Evolutionary conservation across 1,140 invertebrate species (phyloP).

Genomic region (Sitobion miscanthi): DNA sequence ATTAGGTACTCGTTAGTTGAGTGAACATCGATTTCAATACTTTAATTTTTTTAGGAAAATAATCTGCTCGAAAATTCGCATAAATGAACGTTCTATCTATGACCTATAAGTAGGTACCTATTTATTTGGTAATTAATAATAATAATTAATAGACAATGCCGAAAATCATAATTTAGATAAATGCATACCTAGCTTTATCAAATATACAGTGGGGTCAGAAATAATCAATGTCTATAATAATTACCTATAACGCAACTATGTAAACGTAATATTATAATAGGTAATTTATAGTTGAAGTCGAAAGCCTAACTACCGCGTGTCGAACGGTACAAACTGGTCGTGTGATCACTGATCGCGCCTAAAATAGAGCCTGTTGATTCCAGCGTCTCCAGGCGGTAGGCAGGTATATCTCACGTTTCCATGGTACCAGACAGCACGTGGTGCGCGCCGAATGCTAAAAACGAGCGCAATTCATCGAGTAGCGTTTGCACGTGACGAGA

Average conservation of each 20-base stretch:
- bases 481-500: neutral
- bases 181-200: neutral
- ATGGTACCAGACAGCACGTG: neutral
- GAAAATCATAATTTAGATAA: neutral
- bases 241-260: neutral
- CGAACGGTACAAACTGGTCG: neutral
- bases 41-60: neutral
- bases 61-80: neutral
- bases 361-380: conserved; percentile 28
- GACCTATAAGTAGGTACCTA: too few relatives aligned
- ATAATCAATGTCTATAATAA: neutral
- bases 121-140: too few relatives aligned
- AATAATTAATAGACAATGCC: too few relatives aligned
- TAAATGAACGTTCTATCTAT: neutral
- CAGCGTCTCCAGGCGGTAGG: neutral
- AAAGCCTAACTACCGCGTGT: neutral
- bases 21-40: too few relatives aligned
- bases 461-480: neutral
- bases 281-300: neutral
- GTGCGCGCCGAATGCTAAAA: neutral
- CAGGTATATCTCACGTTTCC: neutral
- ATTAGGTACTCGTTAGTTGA: too few relatives aligned
- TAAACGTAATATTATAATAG: too few relatives aligned
- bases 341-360: neutral
- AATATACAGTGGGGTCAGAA: neutral